Conservation (phyloP, 2,888 invertebrate genomes). For the Hyposoter didymator region DNA sequence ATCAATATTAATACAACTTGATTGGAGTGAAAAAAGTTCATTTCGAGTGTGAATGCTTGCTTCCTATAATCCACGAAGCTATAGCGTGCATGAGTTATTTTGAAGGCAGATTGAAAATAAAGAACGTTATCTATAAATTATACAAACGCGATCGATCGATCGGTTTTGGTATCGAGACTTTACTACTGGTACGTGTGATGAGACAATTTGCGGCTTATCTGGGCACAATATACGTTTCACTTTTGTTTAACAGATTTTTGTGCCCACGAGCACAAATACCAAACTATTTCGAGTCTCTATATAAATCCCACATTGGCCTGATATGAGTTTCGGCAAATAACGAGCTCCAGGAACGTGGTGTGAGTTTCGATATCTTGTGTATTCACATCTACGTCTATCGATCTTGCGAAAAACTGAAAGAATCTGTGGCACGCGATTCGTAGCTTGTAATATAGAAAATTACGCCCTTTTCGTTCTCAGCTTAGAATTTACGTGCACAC, state of each 20-base stretch:
- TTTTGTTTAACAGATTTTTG: conserved; percentile 46
- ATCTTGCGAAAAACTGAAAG: neutral
- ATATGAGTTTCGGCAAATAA: conserved; percentile 53
- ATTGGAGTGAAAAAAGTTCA: neutral
- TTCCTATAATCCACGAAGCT: neutral
- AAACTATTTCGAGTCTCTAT: conserved; percentile 27
- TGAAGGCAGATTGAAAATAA: neutral
- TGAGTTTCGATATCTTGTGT: conserved; percentile 23
- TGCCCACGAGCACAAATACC: conserved; percentile 13
- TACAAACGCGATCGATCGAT: conserved; percentile 4
- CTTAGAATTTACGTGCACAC: conserved; percentile 18
- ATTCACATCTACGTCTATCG: neutral
- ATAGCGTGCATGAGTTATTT: neutral
- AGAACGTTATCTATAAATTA: conserved; percentile 6
- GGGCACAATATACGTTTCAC: conserved; percentile 8
- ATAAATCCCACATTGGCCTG: conserved; percentile 47
- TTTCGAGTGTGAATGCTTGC: neutral
- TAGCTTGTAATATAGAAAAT: conserved; percentile 9
- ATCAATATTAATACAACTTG: neutral
- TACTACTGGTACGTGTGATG: neutral
- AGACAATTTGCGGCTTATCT: conserved; percentile 29
- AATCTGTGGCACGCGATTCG: neutral
- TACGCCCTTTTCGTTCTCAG: conserved; percentile 15
- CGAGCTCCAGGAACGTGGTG: conserved; percentile 27
- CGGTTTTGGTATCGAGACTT: neutral